Evolutionary conservation across 2,113 vertebrate genomes (phyloP).

Genomic region (Natator depressus): DNA sequence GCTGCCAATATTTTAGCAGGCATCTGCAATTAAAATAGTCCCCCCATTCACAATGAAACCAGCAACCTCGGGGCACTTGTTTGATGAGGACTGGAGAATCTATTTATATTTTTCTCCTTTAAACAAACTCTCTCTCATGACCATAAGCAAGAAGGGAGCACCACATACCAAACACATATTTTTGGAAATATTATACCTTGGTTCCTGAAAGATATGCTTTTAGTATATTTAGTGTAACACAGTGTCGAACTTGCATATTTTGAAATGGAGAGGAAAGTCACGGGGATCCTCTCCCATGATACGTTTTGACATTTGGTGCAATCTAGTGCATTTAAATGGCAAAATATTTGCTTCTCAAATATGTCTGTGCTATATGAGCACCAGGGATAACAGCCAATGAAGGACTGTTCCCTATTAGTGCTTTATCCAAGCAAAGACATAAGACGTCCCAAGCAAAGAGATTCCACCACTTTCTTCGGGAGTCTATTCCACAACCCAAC

Average conservation of each 20-base stretch:
- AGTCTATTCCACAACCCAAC: neutral
- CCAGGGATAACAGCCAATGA: neutral
- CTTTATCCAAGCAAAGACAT: neutral
- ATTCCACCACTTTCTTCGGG: neutral
- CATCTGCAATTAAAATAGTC: neutral
- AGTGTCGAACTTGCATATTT: accelerated
- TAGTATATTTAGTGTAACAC: too few species aligned
- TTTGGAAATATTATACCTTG: neutral
- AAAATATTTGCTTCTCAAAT: constrained; percentile 42
- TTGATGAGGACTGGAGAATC: neutral
- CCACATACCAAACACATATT: neutral
- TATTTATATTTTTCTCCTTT: neutral
- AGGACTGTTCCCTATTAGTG: neutral
- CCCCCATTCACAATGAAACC: neutral
- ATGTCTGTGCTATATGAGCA: constrained; percentile 3
- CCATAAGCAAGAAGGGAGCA: neutral
- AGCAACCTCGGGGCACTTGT: neutral
- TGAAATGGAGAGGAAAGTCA: neutral
- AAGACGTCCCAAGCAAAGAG: neutral
- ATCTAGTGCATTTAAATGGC: constrained; percentile 26
- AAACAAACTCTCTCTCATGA: neutral
- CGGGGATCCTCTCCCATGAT: neutral
- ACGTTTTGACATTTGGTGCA: neutral
- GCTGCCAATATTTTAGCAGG: neutral
- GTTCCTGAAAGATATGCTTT: constrained; percentile 8